Percentiles rank a stretch among this genome's conserved stretches.
phyloP scores from a whole-genome alignment of 2,888 invertebrate genomes.

The Barypeithes pellucidus region DNA sequence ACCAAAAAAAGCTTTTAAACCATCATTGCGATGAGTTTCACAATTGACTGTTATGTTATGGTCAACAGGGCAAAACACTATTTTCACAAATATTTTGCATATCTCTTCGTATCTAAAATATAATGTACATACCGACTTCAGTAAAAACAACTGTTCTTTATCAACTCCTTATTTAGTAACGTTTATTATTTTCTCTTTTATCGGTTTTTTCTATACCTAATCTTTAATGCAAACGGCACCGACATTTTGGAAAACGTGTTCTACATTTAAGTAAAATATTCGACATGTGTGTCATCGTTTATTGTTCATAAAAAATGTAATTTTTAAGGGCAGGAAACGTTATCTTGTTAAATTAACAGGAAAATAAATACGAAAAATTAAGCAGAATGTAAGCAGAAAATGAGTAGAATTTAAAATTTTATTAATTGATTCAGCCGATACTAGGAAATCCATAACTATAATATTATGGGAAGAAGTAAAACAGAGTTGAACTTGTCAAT shows the following conservation, averaged over 20 bases:
- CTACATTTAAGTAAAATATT: neutral
- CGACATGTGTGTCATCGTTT: neutral
- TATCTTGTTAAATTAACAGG: too few relatives aligned
- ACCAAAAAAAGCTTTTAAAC: conserved; percentile 22
- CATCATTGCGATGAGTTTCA: conserved; percentile 21
- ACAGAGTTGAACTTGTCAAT: too few relatives aligned
- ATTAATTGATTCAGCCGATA: too few relatives aligned
- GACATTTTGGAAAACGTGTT: neutral
- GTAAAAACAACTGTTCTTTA: conserved; percentile 32
- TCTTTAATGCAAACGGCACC: conserved; percentile 23
- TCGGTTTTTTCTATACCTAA: conserved; percentile 11
- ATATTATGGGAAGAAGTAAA: too few relatives aligned
- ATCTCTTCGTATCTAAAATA: conserved; percentile 41
- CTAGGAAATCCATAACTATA: too few relatives aligned
- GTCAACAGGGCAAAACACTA: conserved; percentile 38
- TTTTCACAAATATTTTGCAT: conserved; percentile 41
- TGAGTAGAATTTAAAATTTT: too few relatives aligned
- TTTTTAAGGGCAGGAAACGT: too few relatives aligned
- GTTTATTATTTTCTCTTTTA: conserved; percentile 47
- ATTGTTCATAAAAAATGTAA: neutral
- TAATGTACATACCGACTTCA: conserved; percentile 15
- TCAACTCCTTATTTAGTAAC: conserved; percentile 46
- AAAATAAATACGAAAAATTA: too few relatives aligned
- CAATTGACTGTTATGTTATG: conserved; percentile 26
- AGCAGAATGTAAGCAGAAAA: too few relatives aligned